Conservation (phyloP, 2,113 vertebrate genomes). For the Hemiscyllium ocellatum region DNA sequence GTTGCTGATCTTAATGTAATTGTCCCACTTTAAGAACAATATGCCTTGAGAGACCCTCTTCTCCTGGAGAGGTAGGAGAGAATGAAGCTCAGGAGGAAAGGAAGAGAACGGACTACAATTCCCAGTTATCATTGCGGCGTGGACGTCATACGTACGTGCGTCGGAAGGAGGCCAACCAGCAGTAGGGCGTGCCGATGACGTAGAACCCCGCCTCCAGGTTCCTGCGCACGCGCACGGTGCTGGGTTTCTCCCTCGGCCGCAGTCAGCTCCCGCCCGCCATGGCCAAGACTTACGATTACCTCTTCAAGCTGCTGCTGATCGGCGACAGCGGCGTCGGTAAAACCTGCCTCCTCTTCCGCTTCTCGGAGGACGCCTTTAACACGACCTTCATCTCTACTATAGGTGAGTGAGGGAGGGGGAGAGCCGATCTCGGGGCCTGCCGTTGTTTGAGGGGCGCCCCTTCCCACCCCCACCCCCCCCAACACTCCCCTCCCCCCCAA, state of each 20-base stretch:
- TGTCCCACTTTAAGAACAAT: too few species aligned
- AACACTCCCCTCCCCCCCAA: neutral
- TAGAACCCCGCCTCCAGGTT: neutral
- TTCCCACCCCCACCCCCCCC: neutral
- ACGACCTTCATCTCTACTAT: slow-evolving; percentile 40
- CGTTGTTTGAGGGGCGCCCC: neutral
- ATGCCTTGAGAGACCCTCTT: too few species aligned
- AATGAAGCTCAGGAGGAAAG: neutral
- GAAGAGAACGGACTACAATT: neutral
- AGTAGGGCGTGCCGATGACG: neutral
- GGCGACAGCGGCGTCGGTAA: slow-evolving; percentile 39
- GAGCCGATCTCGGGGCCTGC: neutral
- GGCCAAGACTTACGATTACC: slow-evolving; percentile 40
- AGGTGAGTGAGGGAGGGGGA: slow-evolving; percentile 15
- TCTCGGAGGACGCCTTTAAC: slow-evolving; percentile 40
- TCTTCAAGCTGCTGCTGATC: slow-evolving; percentile 39
- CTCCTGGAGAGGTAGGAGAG: neutral
- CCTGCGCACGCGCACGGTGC: neutral
- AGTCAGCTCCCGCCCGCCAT: slow-evolving; percentile 48
- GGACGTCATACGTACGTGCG: neutral
- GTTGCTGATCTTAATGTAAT: too few species aligned
- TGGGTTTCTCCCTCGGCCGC: slow-evolving; percentile 22
- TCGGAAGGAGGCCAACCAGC: neutral
- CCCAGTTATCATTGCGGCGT: neutral
- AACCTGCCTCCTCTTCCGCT: slow-evolving; percentile 39